A percentile compares a stretch with the other conserved stretches of the same genome.
These are phyloP conservation scores for Crax fasciolata DNA, from an alignment of 2,797 vertebrate species.

Conservation along the genomic window DNA sequence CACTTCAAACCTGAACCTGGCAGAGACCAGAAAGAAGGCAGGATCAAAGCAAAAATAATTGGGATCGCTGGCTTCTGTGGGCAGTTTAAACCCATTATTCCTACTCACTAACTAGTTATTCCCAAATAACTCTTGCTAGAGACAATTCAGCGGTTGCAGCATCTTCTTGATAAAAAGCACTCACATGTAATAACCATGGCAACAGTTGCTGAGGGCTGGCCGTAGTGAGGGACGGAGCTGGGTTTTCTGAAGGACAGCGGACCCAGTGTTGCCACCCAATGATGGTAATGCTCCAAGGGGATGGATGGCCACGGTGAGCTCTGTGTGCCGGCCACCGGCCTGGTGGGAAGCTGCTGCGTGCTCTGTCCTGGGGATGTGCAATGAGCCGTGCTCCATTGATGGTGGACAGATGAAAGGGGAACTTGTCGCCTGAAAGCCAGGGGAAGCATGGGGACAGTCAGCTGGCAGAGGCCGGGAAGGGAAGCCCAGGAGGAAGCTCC, in stretches of 20 bases:
- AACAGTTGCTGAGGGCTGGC: conserved; percentile 68
- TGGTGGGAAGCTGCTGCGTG: not conserved
- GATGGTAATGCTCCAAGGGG: not conserved
- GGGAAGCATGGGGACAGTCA: accelerated
- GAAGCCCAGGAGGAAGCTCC: not conserved
- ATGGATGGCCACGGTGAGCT: not conserved
- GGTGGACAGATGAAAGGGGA: not conserved
- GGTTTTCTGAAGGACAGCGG: not conserved
- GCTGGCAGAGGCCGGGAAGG: not conserved
- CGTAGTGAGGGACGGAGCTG: not conserved
- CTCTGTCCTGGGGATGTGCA: not conserved
- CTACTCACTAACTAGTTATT: conserved; percentile 55
- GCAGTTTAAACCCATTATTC: conserved; percentile 56
- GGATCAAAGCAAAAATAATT: conserved; percentile 60
- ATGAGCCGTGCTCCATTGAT: accelerated
- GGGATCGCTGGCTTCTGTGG: conserved; percentile 40
- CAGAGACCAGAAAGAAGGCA: conserved; percentile 31
- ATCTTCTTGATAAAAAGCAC: conserved; percentile 65
- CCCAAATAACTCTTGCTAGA: conserved; percentile 58
- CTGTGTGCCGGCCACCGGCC: not conserved
- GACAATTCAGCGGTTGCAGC: conserved; percentile 58
- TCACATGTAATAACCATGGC: conserved; percentile 74
- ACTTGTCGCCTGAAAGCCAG: accelerated
- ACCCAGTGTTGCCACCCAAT: not conserved
- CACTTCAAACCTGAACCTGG: conserved; percentile 27